Conservation (phyloP, 2,888 invertebrate genomes). For the Caenorhabditis afra region DNA sequence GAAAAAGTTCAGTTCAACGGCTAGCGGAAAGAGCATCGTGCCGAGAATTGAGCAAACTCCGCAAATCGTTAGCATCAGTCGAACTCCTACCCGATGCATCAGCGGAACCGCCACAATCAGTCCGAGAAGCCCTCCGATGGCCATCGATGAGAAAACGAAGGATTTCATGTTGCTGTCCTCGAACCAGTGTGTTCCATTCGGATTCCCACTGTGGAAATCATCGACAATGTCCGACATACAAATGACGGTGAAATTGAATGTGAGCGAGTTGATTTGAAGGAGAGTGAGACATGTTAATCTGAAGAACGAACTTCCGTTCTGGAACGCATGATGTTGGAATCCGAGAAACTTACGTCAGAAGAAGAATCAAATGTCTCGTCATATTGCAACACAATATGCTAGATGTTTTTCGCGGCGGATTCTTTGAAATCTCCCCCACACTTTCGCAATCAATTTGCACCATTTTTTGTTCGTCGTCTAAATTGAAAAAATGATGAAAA, state of each 20-base stretch:
- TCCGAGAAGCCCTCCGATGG: conserved; percentile 33
- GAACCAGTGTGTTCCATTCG: conserved; percentile 45
- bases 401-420: conserved; percentile 16
- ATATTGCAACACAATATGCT: conserved; percentile 45
- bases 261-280: conserved; percentile 45
- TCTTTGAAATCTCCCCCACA: conserved; percentile 4
- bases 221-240: conserved; percentile 53
- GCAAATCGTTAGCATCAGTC: conserved; percentile 40
- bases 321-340: background rate
- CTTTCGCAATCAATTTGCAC: conserved; percentile 26
- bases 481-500: conserved; percentile 22
- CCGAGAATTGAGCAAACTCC: conserved; percentile 50
- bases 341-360: conserved; percentile 49
- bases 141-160: conserved; percentile 42
- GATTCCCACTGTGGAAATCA: conserved; percentile 23
- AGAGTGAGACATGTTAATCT: conserved; percentile 45
- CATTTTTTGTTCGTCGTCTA: conserved; percentile 20
- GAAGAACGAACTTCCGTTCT: no score
- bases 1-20: conserved; percentile 24
- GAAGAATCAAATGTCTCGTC: conserved; percentile 50
- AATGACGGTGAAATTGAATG: conserved; percentile 57
- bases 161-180: conserved; percentile 45
- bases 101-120: conserved; percentile 43
- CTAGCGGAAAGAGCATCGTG: conserved; percentile 46
- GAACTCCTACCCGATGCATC: conserved; percentile 42